A percentile compares a stretch with the other conserved stretches of the same genome.
These are phyloP conservation scores for Lytechinus pictus DNA, from an alignment of 35 echinoderm and acorn worm genomes.

Conservation along the genomic window DNA sequence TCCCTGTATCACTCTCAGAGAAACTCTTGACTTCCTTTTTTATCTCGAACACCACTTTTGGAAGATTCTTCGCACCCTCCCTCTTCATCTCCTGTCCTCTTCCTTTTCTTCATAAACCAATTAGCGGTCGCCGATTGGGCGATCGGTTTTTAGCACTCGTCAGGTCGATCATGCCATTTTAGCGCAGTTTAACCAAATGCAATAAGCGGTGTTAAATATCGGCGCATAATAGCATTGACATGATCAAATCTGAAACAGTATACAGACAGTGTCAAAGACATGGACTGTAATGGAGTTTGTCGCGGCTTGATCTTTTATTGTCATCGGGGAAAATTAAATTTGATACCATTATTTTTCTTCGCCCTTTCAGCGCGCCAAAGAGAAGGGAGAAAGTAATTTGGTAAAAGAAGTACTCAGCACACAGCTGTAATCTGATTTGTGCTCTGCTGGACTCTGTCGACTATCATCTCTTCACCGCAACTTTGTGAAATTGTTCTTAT, in stretches of 20 bases:
- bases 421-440: constrained; percentile 31
- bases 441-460: constrained; percentile 23
- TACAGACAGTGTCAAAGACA: constrained; percentile 34
- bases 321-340: constrained; percentile 54
- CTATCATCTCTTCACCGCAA: background rate
- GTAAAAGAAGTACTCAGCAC: constrained; percentile 53
- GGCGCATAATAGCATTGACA: constrained; percentile 53
- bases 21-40: background rate
- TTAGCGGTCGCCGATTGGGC: constrained; percentile 48
- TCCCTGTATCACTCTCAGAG: background rate
- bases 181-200: constrained; percentile 54
- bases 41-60: background rate
- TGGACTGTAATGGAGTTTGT: constrained; percentile 41
- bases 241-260: constrained; percentile 40
- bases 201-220: constrained; percentile 53
- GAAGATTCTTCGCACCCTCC: background rate
- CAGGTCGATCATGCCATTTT: constrained; percentile 51
- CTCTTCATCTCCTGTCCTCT: background rate
- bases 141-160: constrained; percentile 51
- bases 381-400: constrained; percentile 36
- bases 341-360: constrained; percentile 58
- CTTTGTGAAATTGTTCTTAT: background rate
- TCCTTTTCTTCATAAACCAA: constrained; percentile 40
- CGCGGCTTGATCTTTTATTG: constrained; percentile 54
- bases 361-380: constrained; percentile 12